Conservation (phyloP, 2,113 vertebrate genomes). For the Bombycilla garrulus region DNA sequence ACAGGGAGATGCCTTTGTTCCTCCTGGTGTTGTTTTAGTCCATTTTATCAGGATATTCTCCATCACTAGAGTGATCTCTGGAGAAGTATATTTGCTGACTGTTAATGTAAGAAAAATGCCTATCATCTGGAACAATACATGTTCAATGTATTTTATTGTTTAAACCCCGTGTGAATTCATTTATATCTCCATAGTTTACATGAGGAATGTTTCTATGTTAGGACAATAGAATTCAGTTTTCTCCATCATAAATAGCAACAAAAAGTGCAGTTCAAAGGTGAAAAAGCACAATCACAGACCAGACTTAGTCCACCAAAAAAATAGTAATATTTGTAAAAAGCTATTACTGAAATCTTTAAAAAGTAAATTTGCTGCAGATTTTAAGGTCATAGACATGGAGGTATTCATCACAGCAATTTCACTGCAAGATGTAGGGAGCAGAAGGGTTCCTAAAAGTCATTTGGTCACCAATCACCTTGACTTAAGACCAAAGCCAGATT, state of each 20-base stretch:
- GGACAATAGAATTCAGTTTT: not conserved
- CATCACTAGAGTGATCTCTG: not conserved
- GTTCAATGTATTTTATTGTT: not conserved
- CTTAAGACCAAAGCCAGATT: not conserved
- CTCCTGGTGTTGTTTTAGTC: not conserved
- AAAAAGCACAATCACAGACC: not conserved
- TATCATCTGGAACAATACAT: not conserved
- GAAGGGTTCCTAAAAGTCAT: not conserved
- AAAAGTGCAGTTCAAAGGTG: not conserved
- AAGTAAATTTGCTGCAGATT: not conserved
- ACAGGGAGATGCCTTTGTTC: not conserved
- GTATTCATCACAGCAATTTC: not conserved
- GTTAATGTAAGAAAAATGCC: not conserved
- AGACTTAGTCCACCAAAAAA: not conserved
- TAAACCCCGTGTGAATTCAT: not conserved
- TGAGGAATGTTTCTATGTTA: not conserved
- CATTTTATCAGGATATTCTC: not conserved
- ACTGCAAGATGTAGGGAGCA: not conserved
- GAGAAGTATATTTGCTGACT: constrained; percentile 4
- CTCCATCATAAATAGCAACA: not conserved
- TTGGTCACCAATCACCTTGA: not conserved
- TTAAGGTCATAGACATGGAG: not conserved
- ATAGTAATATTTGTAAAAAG: not conserved
- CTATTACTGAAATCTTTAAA: not conserved
- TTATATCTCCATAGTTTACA: not conserved